Evolutionary conservation across 2,113 vertebrate species (phyloP).

Genomic region (Oriolus oriolus): DNA sequence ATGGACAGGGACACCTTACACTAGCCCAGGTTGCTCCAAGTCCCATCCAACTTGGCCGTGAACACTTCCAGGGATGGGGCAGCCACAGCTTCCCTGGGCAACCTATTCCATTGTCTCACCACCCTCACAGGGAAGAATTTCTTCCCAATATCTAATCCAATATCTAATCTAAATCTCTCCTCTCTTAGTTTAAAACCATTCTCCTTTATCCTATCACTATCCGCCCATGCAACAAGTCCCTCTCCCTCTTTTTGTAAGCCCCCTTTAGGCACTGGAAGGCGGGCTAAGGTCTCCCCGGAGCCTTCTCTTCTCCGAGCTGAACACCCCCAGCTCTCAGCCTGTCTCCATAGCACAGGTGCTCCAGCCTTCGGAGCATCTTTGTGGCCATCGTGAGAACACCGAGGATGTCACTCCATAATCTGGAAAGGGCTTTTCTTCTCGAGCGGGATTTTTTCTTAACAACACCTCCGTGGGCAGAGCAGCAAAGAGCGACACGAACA

Average conservation of each 20-base stretch:
- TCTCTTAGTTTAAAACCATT: neutral
- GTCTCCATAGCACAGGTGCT: neutral
- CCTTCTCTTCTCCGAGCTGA: neutral
- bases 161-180: neutral
- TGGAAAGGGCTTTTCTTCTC: neutral
- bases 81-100: neutral
- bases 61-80: neutral
- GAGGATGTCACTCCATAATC: no score
- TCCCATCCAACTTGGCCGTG: rapidly evolving
- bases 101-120: neutral
- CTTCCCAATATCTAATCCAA: neutral
- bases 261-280: neutral
- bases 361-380: neutral
- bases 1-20: neutral
- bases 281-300: neutral
- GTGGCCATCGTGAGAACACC: neutral
- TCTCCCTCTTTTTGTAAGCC: neutral
- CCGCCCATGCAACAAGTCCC: neutral
- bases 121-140: neutral
- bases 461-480: neutral
- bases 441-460: no score
- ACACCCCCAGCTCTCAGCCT: neutral
- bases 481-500: neutral
- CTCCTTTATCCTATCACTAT: neutral
- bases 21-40: neutral